These are phyloP conservation scores for Yponomeuta cagnagella DNA, from an alignment of 2,888 invertebrate species.

Conservation along the genomic window DNA sequence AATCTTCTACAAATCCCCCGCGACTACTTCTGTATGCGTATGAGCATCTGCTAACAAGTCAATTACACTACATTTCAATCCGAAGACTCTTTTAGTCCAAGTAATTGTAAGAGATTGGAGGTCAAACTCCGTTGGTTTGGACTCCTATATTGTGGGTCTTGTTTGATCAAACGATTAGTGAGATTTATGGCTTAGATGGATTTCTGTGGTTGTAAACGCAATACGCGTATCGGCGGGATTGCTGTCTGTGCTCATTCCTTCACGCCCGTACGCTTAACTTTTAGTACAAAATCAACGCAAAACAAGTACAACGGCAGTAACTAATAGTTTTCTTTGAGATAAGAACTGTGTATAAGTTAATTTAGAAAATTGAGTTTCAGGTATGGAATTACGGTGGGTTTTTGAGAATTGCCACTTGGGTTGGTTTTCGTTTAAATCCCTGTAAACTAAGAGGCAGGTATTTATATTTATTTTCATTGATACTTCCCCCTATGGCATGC, in stretches of 20 bases:
- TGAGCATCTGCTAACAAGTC: slow-evolving; percentile 13
- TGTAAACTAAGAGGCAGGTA: not conserved
- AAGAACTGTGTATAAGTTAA: no score
- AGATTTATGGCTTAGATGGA: slow-evolving; percentile 11
- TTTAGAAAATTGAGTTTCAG: no score
- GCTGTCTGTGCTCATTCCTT: not conserved
- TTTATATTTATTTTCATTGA: not conserved
- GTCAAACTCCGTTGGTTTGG: not conserved
- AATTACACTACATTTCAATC: slow-evolving; percentile 15
- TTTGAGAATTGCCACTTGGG: not conserved
- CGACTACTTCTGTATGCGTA: not conserved
- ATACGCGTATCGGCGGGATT: not conserved
- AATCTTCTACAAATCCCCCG: not conserved
- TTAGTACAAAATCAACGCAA: not conserved
- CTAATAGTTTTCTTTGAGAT: not conserved
- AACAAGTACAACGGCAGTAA: not conserved
- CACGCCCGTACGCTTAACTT: not conserved
- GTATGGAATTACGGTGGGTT: no score
- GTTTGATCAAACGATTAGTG: slow-evolving; percentile 12
- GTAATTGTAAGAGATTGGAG: not conserved
- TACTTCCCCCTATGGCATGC: not conserved
- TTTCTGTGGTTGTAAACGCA: not conserved
- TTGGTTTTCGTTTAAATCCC: no score
- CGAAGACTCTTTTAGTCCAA: not conserved
- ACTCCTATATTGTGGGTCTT: not conserved